phyloP scores from a whole-genome alignment of 2,888 invertebrate species.

The Perithous albicinctus region DNA sequence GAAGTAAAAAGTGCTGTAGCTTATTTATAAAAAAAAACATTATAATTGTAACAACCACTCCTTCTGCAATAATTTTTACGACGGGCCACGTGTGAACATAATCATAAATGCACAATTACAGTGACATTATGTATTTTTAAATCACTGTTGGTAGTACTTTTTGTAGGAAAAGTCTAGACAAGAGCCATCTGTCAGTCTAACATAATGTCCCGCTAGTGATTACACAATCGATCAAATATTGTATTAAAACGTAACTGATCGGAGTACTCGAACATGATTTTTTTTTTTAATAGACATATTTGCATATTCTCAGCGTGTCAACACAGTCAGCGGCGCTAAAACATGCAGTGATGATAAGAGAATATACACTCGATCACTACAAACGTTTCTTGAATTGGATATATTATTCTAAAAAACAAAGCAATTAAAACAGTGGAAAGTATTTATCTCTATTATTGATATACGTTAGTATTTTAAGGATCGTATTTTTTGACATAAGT shows the following conservation, averaged over 20 bases:
- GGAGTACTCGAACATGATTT: not conserved
- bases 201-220: not conserved
- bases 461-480: not conserved
- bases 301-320: not conserved
- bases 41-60: no score
- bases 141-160: no score
- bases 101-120: no score
- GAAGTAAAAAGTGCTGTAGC: no score
- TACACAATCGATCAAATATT: conserved; percentile 51
- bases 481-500: no score
- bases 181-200: not conserved
- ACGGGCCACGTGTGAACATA: no score
- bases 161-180: conserved; percentile 9
- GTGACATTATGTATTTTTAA: no score
- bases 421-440: not conserved
- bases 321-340: not conserved
- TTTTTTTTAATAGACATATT: not conserved
- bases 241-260: conserved; percentile 9
- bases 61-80: no score
- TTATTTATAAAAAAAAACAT: no score
- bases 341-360: not conserved
- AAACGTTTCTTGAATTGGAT: no score
- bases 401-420: not conserved
- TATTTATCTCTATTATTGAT: not conserved
- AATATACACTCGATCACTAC: no score